Evolutionary conservation across 2,888 invertebrate species (phyloP), one percentile per base, ranked within the genome.

Genomic region (Drosophila gaucha): DNA sequence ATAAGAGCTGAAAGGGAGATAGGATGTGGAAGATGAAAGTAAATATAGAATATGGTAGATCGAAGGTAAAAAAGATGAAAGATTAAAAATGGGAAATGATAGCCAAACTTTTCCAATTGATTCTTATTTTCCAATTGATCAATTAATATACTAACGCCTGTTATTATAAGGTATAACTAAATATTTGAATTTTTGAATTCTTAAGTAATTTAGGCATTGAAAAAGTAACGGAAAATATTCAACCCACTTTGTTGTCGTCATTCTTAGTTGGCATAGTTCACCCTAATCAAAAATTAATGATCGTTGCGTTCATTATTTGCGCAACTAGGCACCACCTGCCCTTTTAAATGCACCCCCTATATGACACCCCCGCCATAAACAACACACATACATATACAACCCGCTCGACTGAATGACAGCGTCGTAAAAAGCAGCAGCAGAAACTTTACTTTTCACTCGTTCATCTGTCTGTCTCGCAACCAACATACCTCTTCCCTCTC

Each of bases 251-350:
- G n/a, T n/a, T n/a, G n/a, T n/a, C n/a, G n/a, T 9, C n/a, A 30
- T 39, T 39, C 38, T 22, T 36, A 24, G 44, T 44, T 56, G 14
- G 30, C 59, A 59, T 62, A 62, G 49, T 50, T 60, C 49, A 63
- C 60, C 60, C 62, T 22, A 24, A 6, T 16, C 16, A 6, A 33
- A 6, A 24, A 35, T 14, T 28, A 50, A 31, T 22, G 66, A 56
- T 64, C 64, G 52, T 10, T 38, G 22, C 8, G 28, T 4, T 52
- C 30, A 20, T 31, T 55, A 54, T 72, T 54, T 51, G 60, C 66
- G 16, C 38, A 38, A 33, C 43, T 56, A 39, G 38, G 26, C 44
- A 73, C 69, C 74, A 73, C 74, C 73, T 73, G 73, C 72, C 49
- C 36, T 18, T 0, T 3, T 5, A 31, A 31, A 16, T 33, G 47